Conservation (phyloP, 1,140 invertebrate species). For the Dryas iulia region DNA sequence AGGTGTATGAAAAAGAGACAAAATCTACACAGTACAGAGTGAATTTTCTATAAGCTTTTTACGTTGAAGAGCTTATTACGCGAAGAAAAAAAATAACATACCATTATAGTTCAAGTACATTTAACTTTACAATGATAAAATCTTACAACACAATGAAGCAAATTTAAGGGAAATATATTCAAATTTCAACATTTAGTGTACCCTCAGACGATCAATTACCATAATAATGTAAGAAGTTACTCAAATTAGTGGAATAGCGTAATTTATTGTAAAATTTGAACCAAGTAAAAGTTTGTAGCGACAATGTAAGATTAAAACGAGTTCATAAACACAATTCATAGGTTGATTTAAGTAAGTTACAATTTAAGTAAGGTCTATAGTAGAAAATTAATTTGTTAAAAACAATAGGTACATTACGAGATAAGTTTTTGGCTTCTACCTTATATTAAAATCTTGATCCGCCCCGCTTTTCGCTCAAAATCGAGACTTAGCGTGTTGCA, state of each 20-base stretch:
- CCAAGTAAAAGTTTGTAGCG: conserved; percentile 5
- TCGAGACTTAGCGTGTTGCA: too few species aligned
- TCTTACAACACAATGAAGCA: neutral
- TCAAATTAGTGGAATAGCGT: neutral
- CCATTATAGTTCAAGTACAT: neutral
- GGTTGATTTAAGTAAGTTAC: neutral
- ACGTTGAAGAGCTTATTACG: too few species aligned
- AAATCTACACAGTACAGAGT: too few species aligned
- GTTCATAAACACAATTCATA: conserved; percentile 7
- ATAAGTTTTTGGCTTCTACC: conserved; percentile 5
- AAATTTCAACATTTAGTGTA: neutral
- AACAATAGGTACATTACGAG: neutral
- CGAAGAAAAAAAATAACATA: too few species aligned
- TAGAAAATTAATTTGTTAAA: conserved; percentile 10
- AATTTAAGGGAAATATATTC: neutral
- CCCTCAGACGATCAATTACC: neutral
- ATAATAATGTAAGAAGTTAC: neutral
- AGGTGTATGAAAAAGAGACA: too few species aligned
- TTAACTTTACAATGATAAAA: neutral
- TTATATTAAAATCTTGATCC: too few species aligned
- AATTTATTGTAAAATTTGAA: neutral
- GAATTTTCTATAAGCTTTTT: too few species aligned
- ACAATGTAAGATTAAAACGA: conserved; percentile 15
- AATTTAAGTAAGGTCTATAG: neutral
- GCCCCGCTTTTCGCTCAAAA: too few species aligned